phyloP scores from a whole-genome alignment of 2,888 invertebrate genomes.

The Pherbina coryleti region DNA sequence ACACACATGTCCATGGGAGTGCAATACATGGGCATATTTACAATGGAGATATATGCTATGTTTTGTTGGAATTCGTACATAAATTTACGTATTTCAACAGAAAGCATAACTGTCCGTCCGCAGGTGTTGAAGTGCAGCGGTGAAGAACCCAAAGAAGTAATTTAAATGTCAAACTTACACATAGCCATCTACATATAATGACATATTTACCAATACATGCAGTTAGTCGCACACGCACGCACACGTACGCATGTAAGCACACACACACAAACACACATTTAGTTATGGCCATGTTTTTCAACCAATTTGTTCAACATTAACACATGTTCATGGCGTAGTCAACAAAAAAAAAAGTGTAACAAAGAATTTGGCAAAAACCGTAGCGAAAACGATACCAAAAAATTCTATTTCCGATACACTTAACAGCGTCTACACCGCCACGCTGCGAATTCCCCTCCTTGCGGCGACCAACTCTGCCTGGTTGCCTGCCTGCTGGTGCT shows the following conservation, averaged over 20 bases:
- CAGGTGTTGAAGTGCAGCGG: too few relatives aligned
- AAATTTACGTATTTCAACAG: too few relatives aligned
- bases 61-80: too few relatives aligned
- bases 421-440: neutral
- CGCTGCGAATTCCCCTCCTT: neutral
- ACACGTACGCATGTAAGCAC: neutral
- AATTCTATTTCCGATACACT: neutral
- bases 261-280: neutral
- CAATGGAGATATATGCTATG: too few relatives aligned
- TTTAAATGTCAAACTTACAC: neutral
- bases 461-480: neutral
- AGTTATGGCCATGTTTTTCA: neutral
- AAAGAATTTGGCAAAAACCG: neutral
- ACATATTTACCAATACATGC: neutral
- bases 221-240: neutral
- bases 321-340: neutral
- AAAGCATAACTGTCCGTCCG: too few relatives aligned
- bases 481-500: neutral
- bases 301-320: constrained; percentile 1
- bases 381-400: neutral
- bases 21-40: too few relatives aligned
- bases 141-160: neutral
- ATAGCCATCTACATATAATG: neutral
- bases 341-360: neutral
- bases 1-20: too few relatives aligned